Base-by-base conservation (phyloP, 2,888 invertebrate species). In the Isoperla grammatica region DNA sequence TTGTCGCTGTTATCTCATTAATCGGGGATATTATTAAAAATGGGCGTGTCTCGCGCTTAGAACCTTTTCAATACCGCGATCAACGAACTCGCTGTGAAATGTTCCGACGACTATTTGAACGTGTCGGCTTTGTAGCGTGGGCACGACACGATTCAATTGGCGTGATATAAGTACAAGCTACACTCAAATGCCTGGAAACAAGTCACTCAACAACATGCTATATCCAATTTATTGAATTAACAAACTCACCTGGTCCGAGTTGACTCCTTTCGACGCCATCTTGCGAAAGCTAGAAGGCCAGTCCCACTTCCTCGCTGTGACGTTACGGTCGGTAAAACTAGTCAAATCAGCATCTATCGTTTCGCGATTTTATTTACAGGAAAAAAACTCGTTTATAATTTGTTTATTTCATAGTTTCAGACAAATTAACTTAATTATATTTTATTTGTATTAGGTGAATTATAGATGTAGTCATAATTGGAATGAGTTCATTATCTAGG, bases 231-330 rank as follows among this genome's bases (percentile, higher is more conserved):
- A 15, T 45, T 17, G 15, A 45, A 45, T 45, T 53, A 37, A 17
- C 12, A 39, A 37, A 53, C 53, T 53, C 53, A 53, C 53, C 53
- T 53, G 53, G 37, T 20, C 53, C 53, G 53, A 35, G 39, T 20
- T 37, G 20, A 37, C 12, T 53, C 37, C 53, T 20, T 53, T 53
- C 37, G 53, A 53, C 53, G 53, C 53, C 53, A 53, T 53, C 53
- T 53, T 53, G 53, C 53, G 53, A 53, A 53, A 53, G 53, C 53
- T 20, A 37, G 53, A 37, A 53, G 37, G 37, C 53, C 53, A 39
- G 46, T 46, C 29, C 29, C 29, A 29, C 29, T 29, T 29, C 29
- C 29, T 29, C 29, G 29, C 29, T 6, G 29, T 29, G 29, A 29
- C 29, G 29, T 29, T 29, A 29, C 29, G 29, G 29, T 29, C 29